Conservation (phyloP, 2,888 invertebrate genomes). For the Harpalus rufipes region DNA sequence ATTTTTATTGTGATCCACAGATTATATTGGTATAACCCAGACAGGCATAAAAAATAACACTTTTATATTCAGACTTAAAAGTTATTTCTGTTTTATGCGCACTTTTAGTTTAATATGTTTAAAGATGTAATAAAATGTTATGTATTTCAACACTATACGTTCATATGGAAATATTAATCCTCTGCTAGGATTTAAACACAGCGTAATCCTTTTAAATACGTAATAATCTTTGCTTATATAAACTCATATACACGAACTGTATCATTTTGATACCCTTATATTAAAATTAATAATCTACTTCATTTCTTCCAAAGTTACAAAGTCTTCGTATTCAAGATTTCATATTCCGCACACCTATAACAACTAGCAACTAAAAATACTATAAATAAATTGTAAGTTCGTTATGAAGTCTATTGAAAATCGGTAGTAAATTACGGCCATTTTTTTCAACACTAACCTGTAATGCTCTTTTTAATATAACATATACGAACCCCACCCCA, state of each 20-base stretch:
- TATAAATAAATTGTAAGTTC: no score
- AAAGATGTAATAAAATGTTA: slow-evolving; percentile 2
- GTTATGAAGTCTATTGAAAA: no score
- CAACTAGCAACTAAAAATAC: no score
- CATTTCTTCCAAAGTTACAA: no score
- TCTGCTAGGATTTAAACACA: neutral
- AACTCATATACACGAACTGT: neutral
- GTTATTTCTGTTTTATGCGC: slow-evolving; percentile 26
- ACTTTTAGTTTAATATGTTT: slow-evolving; percentile 24
- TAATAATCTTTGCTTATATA: neutral
- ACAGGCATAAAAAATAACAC: slow-evolving; percentile 41
- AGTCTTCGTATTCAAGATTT: no score
- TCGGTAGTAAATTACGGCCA: no score
- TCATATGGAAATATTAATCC: slow-evolving; percentile 1
- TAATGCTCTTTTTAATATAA: no score
- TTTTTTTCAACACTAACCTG: no score
- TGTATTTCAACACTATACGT: neutral
- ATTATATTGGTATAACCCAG: slow-evolving; percentile 47
- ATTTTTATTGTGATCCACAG: slow-evolving; percentile 49
- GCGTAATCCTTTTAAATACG: neutral
- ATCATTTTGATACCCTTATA: neutral
- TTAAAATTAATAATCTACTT: no score
- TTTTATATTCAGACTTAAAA: slow-evolving; percentile 25
- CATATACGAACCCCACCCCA: no score
- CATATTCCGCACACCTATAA: no score